Evolutionary conservation across 2,113 vertebrate species (phyloP).

Genomic region (Oncorhynchus masou): DNA sequence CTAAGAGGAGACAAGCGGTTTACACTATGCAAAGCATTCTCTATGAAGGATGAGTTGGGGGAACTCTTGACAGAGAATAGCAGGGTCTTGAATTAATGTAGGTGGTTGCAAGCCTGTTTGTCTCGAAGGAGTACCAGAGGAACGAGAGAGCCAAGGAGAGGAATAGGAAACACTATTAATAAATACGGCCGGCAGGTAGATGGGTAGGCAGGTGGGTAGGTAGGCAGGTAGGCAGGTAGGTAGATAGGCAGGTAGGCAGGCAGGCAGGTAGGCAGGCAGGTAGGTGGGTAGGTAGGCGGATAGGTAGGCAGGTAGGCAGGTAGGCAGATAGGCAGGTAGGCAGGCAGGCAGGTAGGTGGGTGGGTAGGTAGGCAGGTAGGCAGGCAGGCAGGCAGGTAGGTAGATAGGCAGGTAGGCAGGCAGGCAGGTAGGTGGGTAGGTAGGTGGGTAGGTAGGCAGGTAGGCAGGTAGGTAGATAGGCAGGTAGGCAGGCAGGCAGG

Average conservation of each 20-base stretch:
- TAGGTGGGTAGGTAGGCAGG: too few species aligned
- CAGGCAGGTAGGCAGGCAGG: too few species aligned
- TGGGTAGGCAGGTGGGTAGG: fast-evolving
- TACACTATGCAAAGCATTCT: neutral
- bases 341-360: too few species aligned
- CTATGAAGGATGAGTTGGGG: neutral
- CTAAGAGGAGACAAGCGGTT: neutral
- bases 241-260: too few species aligned
- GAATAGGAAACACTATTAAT: neutral
- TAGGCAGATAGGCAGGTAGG: too few species aligned
- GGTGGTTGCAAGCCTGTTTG: neutral
- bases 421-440: too few species aligned
- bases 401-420: too few species aligned
- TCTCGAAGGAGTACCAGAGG: neutral
- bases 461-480: too few species aligned
- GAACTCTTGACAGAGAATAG: neutral
- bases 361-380: too few species aligned
- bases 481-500: too few species aligned
- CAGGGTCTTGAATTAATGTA: neutral
- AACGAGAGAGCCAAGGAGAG: neutral
- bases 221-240: too few species aligned
- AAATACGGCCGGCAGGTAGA: neutral
- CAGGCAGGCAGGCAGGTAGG: fast-evolving
- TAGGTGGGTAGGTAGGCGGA: fast-evolving
- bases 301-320: fast-evolving